Evolutionary conservation across 2,797 vertebrate species (phyloP), one percentile per base, ranked within the genome.

Genomic region (Enteromius paludinosus): DNA sequence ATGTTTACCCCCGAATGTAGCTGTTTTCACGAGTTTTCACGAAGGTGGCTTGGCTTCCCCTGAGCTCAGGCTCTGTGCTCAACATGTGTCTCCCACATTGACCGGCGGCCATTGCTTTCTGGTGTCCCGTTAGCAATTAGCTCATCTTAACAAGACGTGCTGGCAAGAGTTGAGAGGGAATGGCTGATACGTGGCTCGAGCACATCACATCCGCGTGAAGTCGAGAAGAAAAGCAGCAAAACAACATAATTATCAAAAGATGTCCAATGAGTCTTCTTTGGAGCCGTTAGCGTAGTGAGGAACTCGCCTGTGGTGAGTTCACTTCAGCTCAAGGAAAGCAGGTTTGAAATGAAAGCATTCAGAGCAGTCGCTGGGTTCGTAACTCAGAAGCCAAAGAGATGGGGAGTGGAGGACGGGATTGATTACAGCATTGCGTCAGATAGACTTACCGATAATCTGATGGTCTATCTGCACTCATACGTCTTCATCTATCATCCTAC

Each of bases 401-500:
- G 25, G 59, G 14, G 59, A 30, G 59, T 15, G 82, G 64, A 49
- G 89, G 92, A 92, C 91, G 87, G 92, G 90, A 93, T 93, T 92
- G 93, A 94, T 95, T 95, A 92, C 91, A 90, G 79, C 85, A 74
- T 81, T 90, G 87, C 85, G 90, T 92, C 87, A 92, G 90, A 92
- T 92, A 90, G 87, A 89, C 89, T 89, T 88, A 88, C 87, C 85
- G 83, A 92, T 93, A 93, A 95, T 94, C 92, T 92, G 90, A 91
- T 91, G 90, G 84, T 92, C 91, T 88, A 90, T 93, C 91, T 93
- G 88, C 88, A 87, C 90, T 91, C 89, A 77, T 94, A 90, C 89
- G 90, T 94, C 94, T 94, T 93, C 92, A 94, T 95, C 89, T 89
- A 92, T 95, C 94, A 93, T 90, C 83, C 89, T 69, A 70, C 81